phyloP scores from a whole-genome alignment of 2,113 vertebrate species.

The Elanus axillaris region DNA sequence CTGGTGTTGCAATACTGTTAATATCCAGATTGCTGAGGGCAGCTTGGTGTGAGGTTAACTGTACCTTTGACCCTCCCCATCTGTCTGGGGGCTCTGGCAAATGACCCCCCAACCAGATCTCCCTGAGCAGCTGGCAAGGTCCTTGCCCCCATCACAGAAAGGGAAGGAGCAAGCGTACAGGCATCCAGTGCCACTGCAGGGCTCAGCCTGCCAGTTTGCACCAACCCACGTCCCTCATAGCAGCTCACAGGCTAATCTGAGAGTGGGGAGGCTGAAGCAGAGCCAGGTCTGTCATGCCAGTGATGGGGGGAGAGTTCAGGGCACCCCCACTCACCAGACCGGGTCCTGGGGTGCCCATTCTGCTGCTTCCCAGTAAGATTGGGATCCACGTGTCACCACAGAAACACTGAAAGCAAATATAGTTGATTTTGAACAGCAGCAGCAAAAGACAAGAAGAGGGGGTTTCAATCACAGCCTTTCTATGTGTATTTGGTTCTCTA shows the following conservation, averaged over 20 bases:
- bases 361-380: not conserved
- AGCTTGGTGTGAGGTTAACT: not conserved
- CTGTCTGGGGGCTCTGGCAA: rapidly evolving
- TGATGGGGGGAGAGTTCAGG: rapidly evolving
- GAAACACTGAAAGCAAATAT: not conserved
- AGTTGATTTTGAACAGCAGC: not conserved
- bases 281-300: not conserved
- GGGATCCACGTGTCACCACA: rapidly evolving
- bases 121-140: not conserved
- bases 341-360: not conserved
- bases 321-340: not conserved
- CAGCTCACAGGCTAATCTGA: not conserved
- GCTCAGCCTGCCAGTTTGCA: not conserved
- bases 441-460: not conserved
- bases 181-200: not conserved
- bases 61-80: not conserved
- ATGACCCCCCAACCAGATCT: not conserved
- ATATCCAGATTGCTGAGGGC: not conserved
- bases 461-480: not conserved
- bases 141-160: not conserved
- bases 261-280: not conserved
- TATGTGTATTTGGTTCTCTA: not conserved
- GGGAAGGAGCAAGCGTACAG: not conserved
- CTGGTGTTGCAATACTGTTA: constrained; percentile 14
- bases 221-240: rapidly evolving